A percentile compares a stretch with the other conserved stretches of the same genome.
Conservation (phyloP, 2,888 invertebrate species). For the Petrolisthes cinctipes region DNA sequence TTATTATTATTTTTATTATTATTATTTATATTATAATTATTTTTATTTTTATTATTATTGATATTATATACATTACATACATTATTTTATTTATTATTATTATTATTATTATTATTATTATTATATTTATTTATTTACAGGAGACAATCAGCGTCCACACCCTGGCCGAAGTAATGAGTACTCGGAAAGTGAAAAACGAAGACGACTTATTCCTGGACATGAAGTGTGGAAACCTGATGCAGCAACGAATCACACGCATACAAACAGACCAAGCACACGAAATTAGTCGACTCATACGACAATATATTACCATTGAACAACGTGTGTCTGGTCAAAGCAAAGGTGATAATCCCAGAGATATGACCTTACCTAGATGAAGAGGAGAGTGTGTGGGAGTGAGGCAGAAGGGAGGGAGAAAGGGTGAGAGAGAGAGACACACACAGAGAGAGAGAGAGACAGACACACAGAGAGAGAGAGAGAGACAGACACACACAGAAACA, state of each 20-base stretch:
- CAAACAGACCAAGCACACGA: constrained; percentile 98
- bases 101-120: too few relatives aligned
- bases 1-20: too few relatives aligned
- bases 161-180: constrained; percentile 95
- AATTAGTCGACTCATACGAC: constrained; percentile 93
- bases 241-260: constrained; percentile 92
- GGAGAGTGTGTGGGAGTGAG: too few relatives aligned
- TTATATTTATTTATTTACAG: constrained; percentile 58
- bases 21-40: too few relatives aligned
- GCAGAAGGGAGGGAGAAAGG: too few relatives aligned
- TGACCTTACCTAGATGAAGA: constrained; percentile 57
- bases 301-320: constrained; percentile 94
- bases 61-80: too few relatives aligned
- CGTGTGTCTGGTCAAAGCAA: constrained; percentile 67
- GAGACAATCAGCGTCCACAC: constrained; percentile 76
- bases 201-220: constrained; percentile 94
- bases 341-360: constrained; percentile 58
- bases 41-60: too few relatives aligned
- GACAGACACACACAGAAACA: too few relatives aligned
- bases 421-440: too few relatives aligned
- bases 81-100: too few relatives aligned
- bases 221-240: constrained; percentile 96
- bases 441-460: too few relatives aligned
- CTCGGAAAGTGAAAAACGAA: constrained; percentile 89
- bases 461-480: too few relatives aligned